Evolutionary conservation across 2,888 invertebrate species (phyloP).

Genomic region (Drosophila yooni): DNA sequence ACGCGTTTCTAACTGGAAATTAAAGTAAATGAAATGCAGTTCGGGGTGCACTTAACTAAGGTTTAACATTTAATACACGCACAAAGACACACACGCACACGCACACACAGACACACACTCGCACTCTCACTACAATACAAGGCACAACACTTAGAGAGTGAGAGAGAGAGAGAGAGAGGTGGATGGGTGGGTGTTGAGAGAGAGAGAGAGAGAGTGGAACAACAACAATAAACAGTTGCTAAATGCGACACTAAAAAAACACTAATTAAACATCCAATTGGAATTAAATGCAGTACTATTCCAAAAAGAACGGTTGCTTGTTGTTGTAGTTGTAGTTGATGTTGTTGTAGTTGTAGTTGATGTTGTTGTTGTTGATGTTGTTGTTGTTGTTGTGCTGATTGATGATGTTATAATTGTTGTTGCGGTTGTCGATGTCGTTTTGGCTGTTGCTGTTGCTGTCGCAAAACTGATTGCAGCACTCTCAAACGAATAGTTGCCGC

Average conservation of each 20-base stretch:
- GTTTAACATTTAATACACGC: conserved; percentile 36
- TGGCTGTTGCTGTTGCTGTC: conserved; percentile 27
- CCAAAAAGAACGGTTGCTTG: conserved; percentile 65
- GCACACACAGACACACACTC: conserved; percentile 13
- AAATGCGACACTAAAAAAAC: conserved; percentile 52
- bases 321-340: conserved; percentile 50
- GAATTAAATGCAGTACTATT: conserved; percentile 73
- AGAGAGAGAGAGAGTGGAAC: conserved; percentile 22
- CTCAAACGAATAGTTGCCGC: conserved; percentile 56
- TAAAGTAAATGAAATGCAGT: conserved; percentile 47
- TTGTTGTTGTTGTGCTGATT: conserved; percentile 42
- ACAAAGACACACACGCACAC: conserved; percentile 4
- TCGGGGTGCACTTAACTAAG: conserved; percentile 46
- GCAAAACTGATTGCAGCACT: conserved; percentile 43
- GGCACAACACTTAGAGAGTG: conserved; percentile 29
- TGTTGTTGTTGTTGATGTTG: conserved; percentile 20
- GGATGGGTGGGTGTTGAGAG: not conserved
- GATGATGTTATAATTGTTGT: conserved; percentile 30
- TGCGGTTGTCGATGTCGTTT: conserved; percentile 46
- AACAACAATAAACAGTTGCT: conserved; percentile 41
- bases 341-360: conserved; percentile 34
- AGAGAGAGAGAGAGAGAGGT: conserved; percentile 3
- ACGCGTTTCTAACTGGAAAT: conserved; percentile 44
- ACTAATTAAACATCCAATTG: conserved; percentile 61
- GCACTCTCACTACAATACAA: conserved; percentile 11